Percentiles rank a stretch among this genome's conserved stretches.
These are phyloP conservation scores for Hedychridium roseum DNA, from an alignment of 2,888 invertebrate genomes.

Conservation along the genomic window DNA sequence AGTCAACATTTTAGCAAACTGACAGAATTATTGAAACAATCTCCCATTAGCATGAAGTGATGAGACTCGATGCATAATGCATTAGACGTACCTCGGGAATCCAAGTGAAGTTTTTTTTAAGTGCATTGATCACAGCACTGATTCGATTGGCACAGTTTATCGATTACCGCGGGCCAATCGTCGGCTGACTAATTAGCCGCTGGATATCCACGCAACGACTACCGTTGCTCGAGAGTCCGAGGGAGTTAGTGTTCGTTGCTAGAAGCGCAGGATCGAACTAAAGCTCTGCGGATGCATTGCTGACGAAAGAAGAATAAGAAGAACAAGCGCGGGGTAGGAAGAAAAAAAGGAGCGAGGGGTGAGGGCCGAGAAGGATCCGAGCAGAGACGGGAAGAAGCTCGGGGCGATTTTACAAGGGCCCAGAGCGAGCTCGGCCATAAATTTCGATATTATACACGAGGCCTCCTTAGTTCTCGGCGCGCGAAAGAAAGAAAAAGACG, in stretches of 20 bases:
- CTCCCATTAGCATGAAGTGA: no score
- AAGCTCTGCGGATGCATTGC: constrained; percentile 6
- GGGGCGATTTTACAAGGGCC: constrained; percentile 36
- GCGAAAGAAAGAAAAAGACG: no score
- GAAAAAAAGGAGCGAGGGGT: constrained; percentile 1
- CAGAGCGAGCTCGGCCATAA: constrained; percentile 50
- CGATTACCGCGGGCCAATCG: constrained; percentile 23
- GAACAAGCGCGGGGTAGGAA: no score
- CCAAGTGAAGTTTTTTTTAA: no score
- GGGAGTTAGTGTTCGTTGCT: constrained; percentile 3
- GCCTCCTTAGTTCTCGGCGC: constrained; percentile 26
- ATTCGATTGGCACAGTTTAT: constrained; percentile 38
- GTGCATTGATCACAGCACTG: constrained; percentile 33
- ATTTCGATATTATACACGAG: constrained; percentile 61
- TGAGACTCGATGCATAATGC: no score
- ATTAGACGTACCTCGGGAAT: no score
- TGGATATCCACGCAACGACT: not conserved
- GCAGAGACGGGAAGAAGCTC: constrained; percentile 1
- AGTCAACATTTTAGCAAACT: no score
- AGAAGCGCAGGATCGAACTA: not conserved
- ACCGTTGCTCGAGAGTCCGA: constrained; percentile 1
- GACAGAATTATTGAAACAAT: no score
- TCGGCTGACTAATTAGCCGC: constrained; percentile 33
- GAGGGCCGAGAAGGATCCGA: not conserved
- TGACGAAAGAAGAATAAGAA: constrained; percentile 9